Evolutionary conservation across 2,888 invertebrate species (phyloP).

Genomic region (Stictocephala bisonia): DNA sequence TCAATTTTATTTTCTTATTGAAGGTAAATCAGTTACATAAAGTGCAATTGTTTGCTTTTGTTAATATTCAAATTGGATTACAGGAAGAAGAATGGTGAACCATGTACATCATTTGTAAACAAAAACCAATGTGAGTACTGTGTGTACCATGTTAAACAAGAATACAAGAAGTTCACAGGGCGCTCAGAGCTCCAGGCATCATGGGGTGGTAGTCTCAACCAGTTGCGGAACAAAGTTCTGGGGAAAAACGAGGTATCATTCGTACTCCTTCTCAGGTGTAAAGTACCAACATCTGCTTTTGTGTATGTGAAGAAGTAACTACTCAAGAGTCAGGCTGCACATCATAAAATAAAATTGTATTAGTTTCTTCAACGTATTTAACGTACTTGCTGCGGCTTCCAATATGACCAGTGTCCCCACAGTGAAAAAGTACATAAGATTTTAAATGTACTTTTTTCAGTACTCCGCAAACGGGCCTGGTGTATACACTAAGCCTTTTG

Average conservation of each 20-base stretch:
- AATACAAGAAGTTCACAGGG: conserved; percentile 68
- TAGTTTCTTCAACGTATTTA: too few species aligned
- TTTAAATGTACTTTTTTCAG: too few species aligned
- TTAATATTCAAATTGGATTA: conserved; percentile 63
- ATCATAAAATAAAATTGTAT: too few species aligned
- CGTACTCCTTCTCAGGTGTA: too few species aligned
- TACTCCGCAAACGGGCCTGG: too few species aligned
- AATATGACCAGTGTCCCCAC: too few species aligned
- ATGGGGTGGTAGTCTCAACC: conserved; percentile 68
- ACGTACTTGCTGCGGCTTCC: too few species aligned
- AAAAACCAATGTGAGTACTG: conserved; percentile 83
- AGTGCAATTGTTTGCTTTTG: neutral
- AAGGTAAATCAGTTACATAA: neutral
- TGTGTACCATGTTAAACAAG: conserved; percentile 88
- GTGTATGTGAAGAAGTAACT: too few species aligned
- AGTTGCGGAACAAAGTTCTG: conserved; percentile 77
- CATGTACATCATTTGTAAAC: conserved; percentile 81
- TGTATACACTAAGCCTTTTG: too few species aligned
- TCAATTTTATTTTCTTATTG: neutral
- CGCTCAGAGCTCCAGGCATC: conserved; percentile 80
- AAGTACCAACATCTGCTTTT: too few species aligned
- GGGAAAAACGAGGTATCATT: conserved; percentile 78
- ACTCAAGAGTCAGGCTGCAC: too few species aligned
- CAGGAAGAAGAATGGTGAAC: conserved; percentile 82
- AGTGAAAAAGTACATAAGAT: too few species aligned